A percentile compares a stretch with the other conserved stretches of the same genome.
phyloP scores from a whole-genome alignment of 30 jellyfish, hydroid and myxozoan genomes.

The Rhopilema esculentum region DNA sequence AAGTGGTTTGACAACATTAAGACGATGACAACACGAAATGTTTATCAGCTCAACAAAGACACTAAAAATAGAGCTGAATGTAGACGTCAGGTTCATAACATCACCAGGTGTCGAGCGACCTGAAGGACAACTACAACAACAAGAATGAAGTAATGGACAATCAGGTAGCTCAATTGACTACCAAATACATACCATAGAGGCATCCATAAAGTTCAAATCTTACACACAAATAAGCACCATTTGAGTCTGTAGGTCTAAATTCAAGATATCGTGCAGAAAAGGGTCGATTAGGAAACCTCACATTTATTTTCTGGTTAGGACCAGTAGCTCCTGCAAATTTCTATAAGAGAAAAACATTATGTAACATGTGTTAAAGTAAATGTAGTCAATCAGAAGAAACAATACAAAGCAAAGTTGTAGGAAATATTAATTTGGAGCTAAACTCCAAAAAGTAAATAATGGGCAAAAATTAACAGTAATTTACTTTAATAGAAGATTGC shows the following conservation, averaged over 20 bases:
- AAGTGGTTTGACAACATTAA: too few relatives aligned
- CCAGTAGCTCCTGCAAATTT: slow-evolving; percentile 52
- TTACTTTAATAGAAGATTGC: too few relatives aligned
- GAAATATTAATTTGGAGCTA: too few relatives aligned
- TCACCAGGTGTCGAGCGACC: too few relatives aligned
- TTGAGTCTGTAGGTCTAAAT: slow-evolving; percentile 41
- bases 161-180: not conserved
- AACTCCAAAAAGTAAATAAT: too few relatives aligned
- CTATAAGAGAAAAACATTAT: not conserved
- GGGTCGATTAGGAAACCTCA: slow-evolving; percentile 30
- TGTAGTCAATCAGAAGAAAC: not conserved
- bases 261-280: slow-evolving; percentile 51
- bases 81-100: too few relatives aligned
- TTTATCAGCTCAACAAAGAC: too few relatives aligned
- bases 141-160: not conserved
- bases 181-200: slow-evolving; percentile 22
- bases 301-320: not conserved
- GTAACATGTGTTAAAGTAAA: not conserved
- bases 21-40: too few relatives aligned
- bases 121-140: too few relatives aligned
- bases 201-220: slow-evolving; percentile 70
- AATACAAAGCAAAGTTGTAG: too few relatives aligned
- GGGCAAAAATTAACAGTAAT: too few relatives aligned
- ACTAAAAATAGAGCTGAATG: too few relatives aligned
- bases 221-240: slow-evolving; percentile 50